phyloP scores from a whole-genome alignment of 2,797 vertebrate genomes.

The Platalea minor region DNA sequence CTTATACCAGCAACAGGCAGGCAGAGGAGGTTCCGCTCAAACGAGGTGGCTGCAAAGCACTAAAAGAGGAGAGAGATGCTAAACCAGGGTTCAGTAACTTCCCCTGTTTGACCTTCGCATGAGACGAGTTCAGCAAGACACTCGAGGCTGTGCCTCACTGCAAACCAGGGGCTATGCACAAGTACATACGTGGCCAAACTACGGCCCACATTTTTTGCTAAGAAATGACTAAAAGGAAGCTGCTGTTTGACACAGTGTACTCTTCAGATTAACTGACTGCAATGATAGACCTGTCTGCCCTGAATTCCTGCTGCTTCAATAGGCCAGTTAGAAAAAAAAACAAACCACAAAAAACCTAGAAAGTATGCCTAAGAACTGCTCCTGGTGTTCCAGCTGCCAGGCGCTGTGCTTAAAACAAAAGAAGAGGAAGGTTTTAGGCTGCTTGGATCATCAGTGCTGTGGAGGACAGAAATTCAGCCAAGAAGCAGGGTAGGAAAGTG shows the following conservation, averaged over 20 bases:
- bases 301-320: neutral
- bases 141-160: neutral
- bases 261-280: neutral
- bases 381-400: neutral
- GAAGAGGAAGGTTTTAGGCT: neutral
- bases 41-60: neutral
- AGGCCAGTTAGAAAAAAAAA: neutral
- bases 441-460: neutral
- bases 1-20: neutral
- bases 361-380: neutral
- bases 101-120: neutral
- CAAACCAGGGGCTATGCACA: neutral
- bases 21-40: neutral
- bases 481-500: neutral
- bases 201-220: neutral
- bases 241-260: neutral
- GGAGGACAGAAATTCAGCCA: neutral
- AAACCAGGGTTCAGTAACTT: neutral
- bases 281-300: neutral
- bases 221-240: neutral
- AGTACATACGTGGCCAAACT: neutral
- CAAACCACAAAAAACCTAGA: neutral
- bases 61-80: neutral
- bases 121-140: neutral
- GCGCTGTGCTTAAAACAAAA: neutral